Percentiles rank a stretch among this genome's conserved stretches.
phyloP scores from a whole-genome alignment of 1,140 invertebrate species.

The Rhagoletis pomonella region DNA sequence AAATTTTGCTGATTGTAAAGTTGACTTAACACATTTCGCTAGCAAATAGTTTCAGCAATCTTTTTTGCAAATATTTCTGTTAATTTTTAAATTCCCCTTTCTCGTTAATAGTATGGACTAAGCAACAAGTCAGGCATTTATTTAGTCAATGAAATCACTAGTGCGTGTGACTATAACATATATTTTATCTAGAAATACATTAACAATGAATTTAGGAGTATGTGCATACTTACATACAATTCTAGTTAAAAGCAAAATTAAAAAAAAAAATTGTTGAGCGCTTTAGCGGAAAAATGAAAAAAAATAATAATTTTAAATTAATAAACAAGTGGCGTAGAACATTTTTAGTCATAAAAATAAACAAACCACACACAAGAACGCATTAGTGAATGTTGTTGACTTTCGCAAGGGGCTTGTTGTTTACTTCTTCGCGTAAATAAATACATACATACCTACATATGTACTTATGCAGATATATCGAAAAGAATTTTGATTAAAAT shows the following conservation, averaged over 20 bases:
- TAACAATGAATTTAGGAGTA: neutral
- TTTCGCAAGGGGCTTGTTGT: neutral
- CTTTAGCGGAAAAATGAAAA: neutral
- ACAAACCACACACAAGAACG: neutral
- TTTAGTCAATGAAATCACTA: neutral
- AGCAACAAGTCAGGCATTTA: too few species aligned
- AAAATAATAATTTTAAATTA: neutral
- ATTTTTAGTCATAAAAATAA: neutral
- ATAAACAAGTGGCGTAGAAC: neutral
- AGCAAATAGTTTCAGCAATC: too few species aligned
- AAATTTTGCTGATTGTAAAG: neutral
- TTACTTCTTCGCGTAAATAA: neutral
- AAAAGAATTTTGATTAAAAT: neutral
- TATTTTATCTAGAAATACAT: neutral
- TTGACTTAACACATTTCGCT: neutral
- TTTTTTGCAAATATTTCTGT: neutral
- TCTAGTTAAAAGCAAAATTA: neutral
- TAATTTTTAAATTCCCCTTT: neutral
- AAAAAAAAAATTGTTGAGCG: neutral
- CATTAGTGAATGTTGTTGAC: slow-evolving; percentile 6
- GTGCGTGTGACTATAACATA: neutral
- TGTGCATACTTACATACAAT: too few species aligned
- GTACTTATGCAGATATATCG: neutral
- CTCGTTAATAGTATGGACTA: neutral
- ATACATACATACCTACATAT: neutral